A percentile compares a stretch with the other conserved stretches of the same genome.
Conservation (phyloP, 2,888 invertebrate genomes). For the Buathra laborator region DNA sequence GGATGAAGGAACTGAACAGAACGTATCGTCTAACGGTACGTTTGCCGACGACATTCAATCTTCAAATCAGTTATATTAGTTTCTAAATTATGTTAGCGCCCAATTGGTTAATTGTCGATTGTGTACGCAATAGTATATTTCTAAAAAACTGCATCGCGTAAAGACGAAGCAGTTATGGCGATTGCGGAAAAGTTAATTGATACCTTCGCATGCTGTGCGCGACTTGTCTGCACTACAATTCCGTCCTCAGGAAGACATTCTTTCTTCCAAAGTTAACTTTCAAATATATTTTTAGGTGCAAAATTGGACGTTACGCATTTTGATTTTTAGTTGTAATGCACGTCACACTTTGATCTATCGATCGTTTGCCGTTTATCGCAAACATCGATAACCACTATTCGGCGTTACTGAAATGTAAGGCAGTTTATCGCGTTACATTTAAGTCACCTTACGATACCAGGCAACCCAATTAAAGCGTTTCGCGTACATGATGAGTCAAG, state of each 20-base stretch:
- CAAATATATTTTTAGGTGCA: neutral
- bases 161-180: neutral
- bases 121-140: neutral
- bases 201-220: constrained; percentile 4
- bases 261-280: neutral
- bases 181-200: neutral
- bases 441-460: constrained; percentile 65
- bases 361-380: too few species aligned
- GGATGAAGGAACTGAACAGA: too few species aligned
- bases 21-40: too few species aligned
- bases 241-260: neutral
- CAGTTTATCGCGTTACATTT: neutral
- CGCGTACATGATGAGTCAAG: constrained; percentile 46
- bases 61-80: too few species aligned
- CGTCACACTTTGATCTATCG: too few species aligned
- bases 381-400: too few species aligned
- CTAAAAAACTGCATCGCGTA: neutral
- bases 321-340: too few species aligned
- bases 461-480: constrained; percentile 77
- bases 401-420: neutral
- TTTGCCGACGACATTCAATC: too few species aligned
- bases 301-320: neutral
- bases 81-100: too few species aligned
- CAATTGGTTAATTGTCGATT: neutral
- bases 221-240: neutral